Conservation (phyloP, 2,797 vertebrate species). For the Hybognathus amarus region DNA sequence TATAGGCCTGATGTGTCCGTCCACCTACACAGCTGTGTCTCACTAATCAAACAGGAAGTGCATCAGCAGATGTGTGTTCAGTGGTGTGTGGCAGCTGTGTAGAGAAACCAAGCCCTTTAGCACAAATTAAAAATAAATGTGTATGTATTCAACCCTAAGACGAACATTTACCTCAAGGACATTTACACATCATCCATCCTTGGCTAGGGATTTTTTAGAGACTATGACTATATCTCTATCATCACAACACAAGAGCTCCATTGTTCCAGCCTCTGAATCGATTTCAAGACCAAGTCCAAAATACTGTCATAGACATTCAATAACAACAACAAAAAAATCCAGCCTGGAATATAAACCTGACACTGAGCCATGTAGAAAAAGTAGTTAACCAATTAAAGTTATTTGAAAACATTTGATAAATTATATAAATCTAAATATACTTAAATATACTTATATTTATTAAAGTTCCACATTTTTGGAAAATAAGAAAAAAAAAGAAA, state of each 20-base stretch:
- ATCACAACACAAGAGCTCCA: slow-evolving; percentile 36
- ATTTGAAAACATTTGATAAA: background rate
- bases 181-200: background rate
- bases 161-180: background rate
- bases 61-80: background rate
- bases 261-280: slow-evolving; percentile 34
- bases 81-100: background rate
- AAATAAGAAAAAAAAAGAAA: too few relatives aligned
- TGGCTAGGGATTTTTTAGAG: background rate
- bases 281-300: slow-evolving; percentile 8
- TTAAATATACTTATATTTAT: too few relatives aligned
- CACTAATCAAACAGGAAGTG: slow-evolving; percentile 47
- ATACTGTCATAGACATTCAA: slow-evolving; percentile 6
- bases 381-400: background rate
- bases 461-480: background rate
- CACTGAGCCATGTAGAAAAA: background rate
- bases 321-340: background rate
- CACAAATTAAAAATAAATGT: background rate
- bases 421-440: background rate
- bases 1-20: background rate
- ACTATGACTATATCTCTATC: background rate
- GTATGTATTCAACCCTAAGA: background rate
- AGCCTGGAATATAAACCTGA: background rate
- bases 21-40: slow-evolving; percentile 7
- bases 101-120: too few relatives aligned